phyloP scores from a whole-genome alignment of 1,140 invertebrate species.

The Procambarus clarkii region DNA sequence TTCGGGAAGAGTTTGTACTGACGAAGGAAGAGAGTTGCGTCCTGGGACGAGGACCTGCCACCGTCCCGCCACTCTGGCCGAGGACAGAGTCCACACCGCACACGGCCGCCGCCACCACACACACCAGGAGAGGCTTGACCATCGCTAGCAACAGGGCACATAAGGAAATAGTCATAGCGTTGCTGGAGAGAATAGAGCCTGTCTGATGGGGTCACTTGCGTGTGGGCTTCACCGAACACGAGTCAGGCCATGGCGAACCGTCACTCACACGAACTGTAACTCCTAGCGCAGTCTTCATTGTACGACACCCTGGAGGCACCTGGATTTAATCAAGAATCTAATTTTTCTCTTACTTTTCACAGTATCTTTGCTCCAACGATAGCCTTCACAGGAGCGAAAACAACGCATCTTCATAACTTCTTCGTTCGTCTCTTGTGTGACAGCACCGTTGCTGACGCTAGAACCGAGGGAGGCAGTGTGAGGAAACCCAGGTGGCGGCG shows the following conservation, averaged over 20 bases:
- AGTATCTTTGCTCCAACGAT: not conserved
- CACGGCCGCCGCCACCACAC: not conserved
- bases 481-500: not conserved
- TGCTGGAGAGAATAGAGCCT: not conserved
- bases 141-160: not conserved
- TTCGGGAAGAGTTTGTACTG: not conserved
- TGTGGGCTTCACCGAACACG: not conserved
- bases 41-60: not conserved
- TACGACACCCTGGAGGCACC: not conserved
- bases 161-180: not conserved
- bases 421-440: not conserved
- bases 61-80: not conserved
- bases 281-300: not conserved
- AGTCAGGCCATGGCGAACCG: not conserved
- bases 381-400: not conserved
- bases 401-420: conserved; percentile 2
- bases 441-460: not conserved
- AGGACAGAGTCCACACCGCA: not conserved
- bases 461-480: not conserved
- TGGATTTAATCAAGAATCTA: not conserved
- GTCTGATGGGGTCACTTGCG: not conserved
- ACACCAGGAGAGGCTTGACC: not conserved
- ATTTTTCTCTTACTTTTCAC: not conserved
- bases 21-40: not conserved
- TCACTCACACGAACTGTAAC: not conserved